Conservation (phyloP, 2,888 invertebrate genomes). For the Drosophila infuscata region DNA sequence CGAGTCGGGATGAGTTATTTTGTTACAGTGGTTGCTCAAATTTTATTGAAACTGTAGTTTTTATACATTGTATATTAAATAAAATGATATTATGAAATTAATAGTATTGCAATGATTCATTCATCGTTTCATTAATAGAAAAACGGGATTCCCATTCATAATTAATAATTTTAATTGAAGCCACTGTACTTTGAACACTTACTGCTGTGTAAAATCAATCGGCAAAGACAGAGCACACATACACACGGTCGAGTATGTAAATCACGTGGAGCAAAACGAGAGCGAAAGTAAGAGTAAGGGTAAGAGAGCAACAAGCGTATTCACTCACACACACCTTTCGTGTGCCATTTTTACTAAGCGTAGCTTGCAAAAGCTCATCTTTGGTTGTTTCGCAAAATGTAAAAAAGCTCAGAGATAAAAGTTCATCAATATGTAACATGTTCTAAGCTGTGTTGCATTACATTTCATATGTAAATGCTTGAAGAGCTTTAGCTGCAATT, state of each 20-base stretch:
- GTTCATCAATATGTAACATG: constrained; percentile 6
- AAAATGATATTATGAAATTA: neutral
- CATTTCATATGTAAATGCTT: neutral
- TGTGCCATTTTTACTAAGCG: constrained; percentile 26
- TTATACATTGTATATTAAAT: neutral
- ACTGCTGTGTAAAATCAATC: constrained; percentile 3
- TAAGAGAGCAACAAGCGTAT: constrained; percentile 2
- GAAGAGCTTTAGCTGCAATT: neutral
- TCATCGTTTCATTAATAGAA: neutral
- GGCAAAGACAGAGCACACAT: constrained; percentile 4
- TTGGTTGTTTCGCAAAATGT: neutral
- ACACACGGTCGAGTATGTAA: neutral
- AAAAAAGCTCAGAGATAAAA: constrained; percentile 3
- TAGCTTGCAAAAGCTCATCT: constrained; percentile 37
- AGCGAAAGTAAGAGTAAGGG: constrained; percentile 40
- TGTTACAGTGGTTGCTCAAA: neutral
- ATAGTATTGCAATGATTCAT: neutral
- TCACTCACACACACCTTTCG: neutral
- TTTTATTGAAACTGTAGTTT: neutral
- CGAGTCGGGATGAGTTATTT: neutral
- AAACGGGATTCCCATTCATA: neutral
- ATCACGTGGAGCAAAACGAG: constrained; percentile 23
- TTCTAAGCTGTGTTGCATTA: constrained; percentile 2
- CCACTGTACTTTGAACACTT: neutral
- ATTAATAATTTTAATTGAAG: neutral